Base-by-base conservation (phyloP, 2,113 vertebrate species). In the Nesospiza acunhae region DNA sequence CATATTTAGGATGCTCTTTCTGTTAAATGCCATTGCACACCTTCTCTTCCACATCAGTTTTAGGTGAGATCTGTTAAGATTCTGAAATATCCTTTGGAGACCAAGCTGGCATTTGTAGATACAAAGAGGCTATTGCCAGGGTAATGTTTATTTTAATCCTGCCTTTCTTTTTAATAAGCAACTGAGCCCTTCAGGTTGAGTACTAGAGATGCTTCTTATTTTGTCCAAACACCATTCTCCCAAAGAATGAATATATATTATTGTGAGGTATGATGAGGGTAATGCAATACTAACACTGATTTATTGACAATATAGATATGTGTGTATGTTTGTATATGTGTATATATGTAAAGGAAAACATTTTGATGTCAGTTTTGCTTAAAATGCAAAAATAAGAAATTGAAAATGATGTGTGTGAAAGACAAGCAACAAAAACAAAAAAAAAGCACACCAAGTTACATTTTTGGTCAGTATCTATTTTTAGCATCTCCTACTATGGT, bases 81-180 rank as follows among this genome's bases (percentile, higher is more conserved):
- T 80, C 89, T 82, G 66, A 95, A 97, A 97, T 97, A 97, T 49
- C 46, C 30, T 84, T 85, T 86, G 69, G 93, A 91, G 41, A 82
- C 78, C 79, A 96, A 88, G 28, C 33, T 88, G 75, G 33, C 28
- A 92, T 92, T 88, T 96, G 33, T 47, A 56, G 30, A 69, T 56
- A 88, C 39, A 73, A 66, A 69, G 42, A 69, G 20, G 18, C 18
- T 60, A 13, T 15, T n/a, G 55, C 73, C 73, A 87, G 23, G 26
- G 28, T 47, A 41, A 64, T 73, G 44, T 67, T 83, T 76, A 18
- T 66, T 80, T 85, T 77, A 90, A 27, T 44, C n/a, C 63, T 69
- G 11, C 6, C 22, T 74, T 80, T 83, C 37, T 80, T 42, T 68
- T 31, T 59, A 47, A 80, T 58, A 64, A 58, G 42, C 30, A 80